phyloP scores from a whole-genome alignment of 1,140 invertebrate species.

The Ceratosolen fusciceps region DNA sequence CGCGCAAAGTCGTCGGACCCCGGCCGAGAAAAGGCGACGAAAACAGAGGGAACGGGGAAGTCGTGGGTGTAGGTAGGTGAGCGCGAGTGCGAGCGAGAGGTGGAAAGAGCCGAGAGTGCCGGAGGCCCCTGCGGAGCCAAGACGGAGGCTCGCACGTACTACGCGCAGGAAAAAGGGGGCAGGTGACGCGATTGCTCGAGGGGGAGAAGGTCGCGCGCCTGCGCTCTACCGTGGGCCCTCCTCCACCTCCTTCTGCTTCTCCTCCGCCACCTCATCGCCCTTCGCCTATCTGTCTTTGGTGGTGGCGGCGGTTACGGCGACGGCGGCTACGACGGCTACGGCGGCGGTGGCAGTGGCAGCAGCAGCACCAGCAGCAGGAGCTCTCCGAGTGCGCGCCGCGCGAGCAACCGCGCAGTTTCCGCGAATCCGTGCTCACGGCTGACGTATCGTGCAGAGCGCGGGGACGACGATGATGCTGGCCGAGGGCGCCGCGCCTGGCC shows the following conservation, averaged over 20 bases:
- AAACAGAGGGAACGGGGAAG: slow-evolving; percentile 22
- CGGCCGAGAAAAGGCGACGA: slow-evolving; percentile 28
- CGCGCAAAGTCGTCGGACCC: slow-evolving; percentile 25
- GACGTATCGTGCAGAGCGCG: not conserved
- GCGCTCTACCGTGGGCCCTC: slow-evolving; percentile 35
- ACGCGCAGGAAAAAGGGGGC: slow-evolving; percentile 44
- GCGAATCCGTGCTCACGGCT: slow-evolving; percentile 34
- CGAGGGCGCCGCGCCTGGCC: not conserved
- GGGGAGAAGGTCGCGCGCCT: slow-evolving; percentile 51
- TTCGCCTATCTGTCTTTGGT: no score
- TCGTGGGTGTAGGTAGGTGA: slow-evolving; percentile 36
- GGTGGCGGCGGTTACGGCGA: not conserved
- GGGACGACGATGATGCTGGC: not conserved
- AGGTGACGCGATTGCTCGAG: slow-evolving; percentile 45
- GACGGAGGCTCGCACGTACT: not conserved
- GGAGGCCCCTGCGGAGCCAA: slow-evolving; percentile 9
- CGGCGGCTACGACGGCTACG: not conserved
- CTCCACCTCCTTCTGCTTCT: not conserved
- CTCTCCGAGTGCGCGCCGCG: slow-evolving; percentile 18
- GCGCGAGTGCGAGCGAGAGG: not conserved
- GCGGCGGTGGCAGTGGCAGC: not conserved
- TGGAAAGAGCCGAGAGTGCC: not conserved
- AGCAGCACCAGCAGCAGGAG: not conserved
- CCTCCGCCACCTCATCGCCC: no score
- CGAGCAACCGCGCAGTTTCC: slow-evolving; percentile 48